Evolutionary conservation across 2,797 vertebrate genomes (phyloP).

Genomic region (Sebastes vulpes): DNA sequence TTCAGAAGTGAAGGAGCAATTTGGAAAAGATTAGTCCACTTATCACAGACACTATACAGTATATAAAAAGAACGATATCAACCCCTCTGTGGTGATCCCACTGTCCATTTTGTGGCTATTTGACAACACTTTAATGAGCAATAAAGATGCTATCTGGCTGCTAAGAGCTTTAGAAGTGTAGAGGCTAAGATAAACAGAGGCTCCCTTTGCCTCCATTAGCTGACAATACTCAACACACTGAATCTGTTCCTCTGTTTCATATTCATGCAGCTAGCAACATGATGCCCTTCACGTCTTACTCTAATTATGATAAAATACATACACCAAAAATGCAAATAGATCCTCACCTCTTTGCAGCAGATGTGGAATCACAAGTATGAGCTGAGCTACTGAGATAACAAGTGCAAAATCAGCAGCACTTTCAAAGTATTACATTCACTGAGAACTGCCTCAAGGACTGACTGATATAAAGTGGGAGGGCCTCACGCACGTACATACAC

Average conservation of each 20-base stretch:
- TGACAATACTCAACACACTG: neutral
- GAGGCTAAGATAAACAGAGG: conserved; percentile 6
- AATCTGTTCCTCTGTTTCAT: neutral
- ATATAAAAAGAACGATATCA: conserved; percentile 11
- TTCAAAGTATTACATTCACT: conserved; percentile 27
- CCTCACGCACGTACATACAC: neutral
- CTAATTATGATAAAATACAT: neutral
- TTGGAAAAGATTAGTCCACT: neutral
- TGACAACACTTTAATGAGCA: conserved; percentile 31
- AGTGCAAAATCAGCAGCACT: conserved; percentile 23
- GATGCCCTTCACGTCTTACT: neutral
- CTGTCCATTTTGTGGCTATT: conserved; percentile 3
- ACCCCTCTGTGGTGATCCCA: neutral
- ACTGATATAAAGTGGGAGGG: conserved; percentile 43
- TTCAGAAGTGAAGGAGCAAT: neutral
- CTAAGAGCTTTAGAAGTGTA: conserved; percentile 19
- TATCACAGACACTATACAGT: neutral
- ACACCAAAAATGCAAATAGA: neutral
- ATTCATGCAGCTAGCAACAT: conserved; percentile 2
- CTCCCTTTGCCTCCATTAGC: conserved; percentile 18
- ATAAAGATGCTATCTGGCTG: conserved; percentile 50
- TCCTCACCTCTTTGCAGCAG: conserved; percentile 59
- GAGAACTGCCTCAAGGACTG: conserved; percentile 45
- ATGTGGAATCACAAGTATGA: neutral
- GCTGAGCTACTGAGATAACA: conserved; percentile 14